Evolutionary conservation across 2,797 vertebrate species (phyloP).

Genomic region (Rhabdophis nuchalis): DNA sequence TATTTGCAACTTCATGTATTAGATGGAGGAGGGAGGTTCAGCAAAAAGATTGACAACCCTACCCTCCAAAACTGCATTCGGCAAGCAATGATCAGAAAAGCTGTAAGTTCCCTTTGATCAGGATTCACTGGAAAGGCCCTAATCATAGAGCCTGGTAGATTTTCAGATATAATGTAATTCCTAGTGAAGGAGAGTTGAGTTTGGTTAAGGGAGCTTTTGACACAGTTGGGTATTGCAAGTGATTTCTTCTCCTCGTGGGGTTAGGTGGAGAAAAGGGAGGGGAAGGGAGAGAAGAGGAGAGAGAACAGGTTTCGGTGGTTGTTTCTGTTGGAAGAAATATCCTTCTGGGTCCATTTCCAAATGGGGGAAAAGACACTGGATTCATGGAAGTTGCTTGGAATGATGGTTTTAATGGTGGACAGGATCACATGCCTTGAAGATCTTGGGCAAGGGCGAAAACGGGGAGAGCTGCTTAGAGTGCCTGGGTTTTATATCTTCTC

Average conservation of each 20-base stretch:
- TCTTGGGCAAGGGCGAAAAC: too few relatives aligned
- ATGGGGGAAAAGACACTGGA: too few relatives aligned
- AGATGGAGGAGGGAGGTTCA: conserved; percentile 24
- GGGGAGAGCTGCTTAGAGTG: too few relatives aligned
- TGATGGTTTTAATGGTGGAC: too few relatives aligned
- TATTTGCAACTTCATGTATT: conserved; percentile 48
- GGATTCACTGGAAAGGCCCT: conserved; percentile 53
- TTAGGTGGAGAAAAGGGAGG: conserved; percentile 28
- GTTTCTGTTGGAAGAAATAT: too few relatives aligned
- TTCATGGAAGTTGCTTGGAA: too few relatives aligned
- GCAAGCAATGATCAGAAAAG: conserved; percentile 56
- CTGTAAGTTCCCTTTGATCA: conserved; percentile 58
- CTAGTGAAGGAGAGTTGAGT: conserved; percentile 67
- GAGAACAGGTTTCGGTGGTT: conserved; percentile 57
- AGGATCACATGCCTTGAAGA: too few relatives aligned
- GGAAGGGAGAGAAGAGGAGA: not conserved
- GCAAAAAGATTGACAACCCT: conserved; percentile 34
- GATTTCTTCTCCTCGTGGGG: conserved; percentile 58
- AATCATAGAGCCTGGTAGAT: conserved; percentile 43
- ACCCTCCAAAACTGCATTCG: conserved; percentile 38
- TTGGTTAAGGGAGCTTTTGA: conserved; percentile 53
- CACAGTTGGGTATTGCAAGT: conserved; percentile 61
- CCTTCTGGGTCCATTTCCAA: too few relatives aligned
- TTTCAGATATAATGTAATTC: conserved; percentile 58
- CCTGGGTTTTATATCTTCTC: too few relatives aligned